Evolutionary conservation across 1,140 invertebrate genomes (phyloP), one percentile per base, ranked within the genome.

Genomic region (Drosophila ambigua): DNA sequence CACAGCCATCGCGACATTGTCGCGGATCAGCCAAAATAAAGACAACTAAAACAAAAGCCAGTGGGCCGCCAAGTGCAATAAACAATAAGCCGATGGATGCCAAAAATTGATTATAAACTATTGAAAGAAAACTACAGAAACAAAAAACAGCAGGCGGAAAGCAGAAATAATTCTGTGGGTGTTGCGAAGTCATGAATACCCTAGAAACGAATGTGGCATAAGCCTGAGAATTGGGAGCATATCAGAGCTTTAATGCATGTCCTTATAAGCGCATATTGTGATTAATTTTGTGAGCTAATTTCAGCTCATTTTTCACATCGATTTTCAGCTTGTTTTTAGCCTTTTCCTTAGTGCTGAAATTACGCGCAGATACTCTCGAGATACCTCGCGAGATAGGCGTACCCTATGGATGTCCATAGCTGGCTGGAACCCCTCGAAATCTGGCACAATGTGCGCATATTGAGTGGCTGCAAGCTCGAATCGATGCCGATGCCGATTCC

Each of bases 361-460:
- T 20, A 20, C 1, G 1, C 2, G 2, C 20, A 20, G 20, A 20
- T 1, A 20, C 20, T 20, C 20, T 0, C 2, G 0, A 20, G 20
- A 20, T 20, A 20, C 20, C 20, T 20, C 20, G 1, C 20, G 20
- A 1, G 20, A 1, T 20, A 20, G 2, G 1, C 20, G 20, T 20
- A 66, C 64, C 62, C 48, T 66, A 20, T 45, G 20, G 4, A 13
- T 13, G 11, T 13, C 35, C 35, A 39, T 39, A 39, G 35, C 11
- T 26, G 26, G n/a, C 39, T 16, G 1, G 16, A 67, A 0, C 23
- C 23, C 44, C 24, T 16, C 20, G 31, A 62, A 50, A 59, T 49
- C 20, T 74, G 68, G 79, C 55, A 81, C 79, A 81, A 69, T 82
- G 63, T 69, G 51, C 60, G 79, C 79, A 81, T 81, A 78, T 61